Evolutionary conservation across 1,140 invertebrate genomes (phyloP), one percentile per base, ranked within the genome.

Genomic region (Pygmarrhopalites habei): DNA sequence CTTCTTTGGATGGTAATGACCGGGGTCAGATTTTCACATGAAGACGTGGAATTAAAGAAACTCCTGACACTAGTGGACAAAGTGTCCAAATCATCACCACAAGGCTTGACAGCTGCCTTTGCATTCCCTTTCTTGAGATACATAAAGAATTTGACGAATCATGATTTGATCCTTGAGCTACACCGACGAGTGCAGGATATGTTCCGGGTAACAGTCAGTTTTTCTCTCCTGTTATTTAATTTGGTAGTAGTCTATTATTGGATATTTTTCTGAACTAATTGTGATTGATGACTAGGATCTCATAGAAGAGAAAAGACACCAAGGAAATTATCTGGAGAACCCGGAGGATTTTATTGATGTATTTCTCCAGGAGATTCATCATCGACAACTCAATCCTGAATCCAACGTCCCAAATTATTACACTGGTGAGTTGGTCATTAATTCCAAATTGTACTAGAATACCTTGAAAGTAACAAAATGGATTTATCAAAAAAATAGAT

Each of bases 301-400:
- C 1, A 53, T 68, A 0, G 44, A 61, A 1, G 35, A 55, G 19
- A 30, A 57, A 49, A 19, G 62, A 17, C n/a, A 46, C 3, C 5
- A 46, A 15, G 58, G 61, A 3, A 4, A 3, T 4, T 64, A 61
- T 35, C 29, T n/a, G n/a, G 41, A 19, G 0, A 1, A 64, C 2
- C 62, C 57, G n/a, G 43, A 28, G 47, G 47, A 59, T 32, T 64
- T 61, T 25, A 64, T 68, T 19, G 66, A 68, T 32, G 59, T 44
- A 0, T 68, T 68, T 28, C 57, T 68, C n/a, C 17, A 44, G 2
- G 59, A 68, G 59, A 68, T 68, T 26, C 58, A 67, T 25, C 14
- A 21, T 15, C 60, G 61, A 28, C 47, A 60, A 2, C 25, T 46
- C 1, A 3, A 46, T 7, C 29, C 14, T 17, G 44, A 19, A 1